Base-by-base conservation (phyloP, 2,113 vertebrate species). In the Orcinus orca region DNA sequence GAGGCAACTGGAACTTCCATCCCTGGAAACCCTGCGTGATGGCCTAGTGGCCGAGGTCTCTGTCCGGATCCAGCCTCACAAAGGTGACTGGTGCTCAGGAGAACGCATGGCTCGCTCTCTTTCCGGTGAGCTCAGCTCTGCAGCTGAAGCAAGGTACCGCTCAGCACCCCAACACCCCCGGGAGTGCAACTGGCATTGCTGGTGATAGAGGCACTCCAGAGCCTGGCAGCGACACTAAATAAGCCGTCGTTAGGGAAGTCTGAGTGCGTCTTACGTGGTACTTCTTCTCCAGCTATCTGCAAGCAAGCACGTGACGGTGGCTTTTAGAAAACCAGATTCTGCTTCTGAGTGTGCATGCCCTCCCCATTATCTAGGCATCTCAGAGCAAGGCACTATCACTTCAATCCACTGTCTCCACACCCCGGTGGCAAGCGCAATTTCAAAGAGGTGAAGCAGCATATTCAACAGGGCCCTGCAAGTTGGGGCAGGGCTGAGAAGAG, bases 291-390 rank as follows among this genome's bases (percentile, higher is more conserved):
- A 23, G 33, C 58, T 67, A 47, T 79, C 58, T 41, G 41, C 12
- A 92, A 33, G 36, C 14, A 89, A 33, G 44, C 86, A 76, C 23
- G 5, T 1, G n/a, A 44, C 13, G 13, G n/a, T 5, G 7, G 88
- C 63, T 53, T n/a, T 58, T 53, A 90, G 87, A 80, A 97, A 93
- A 85, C 50, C 84, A 91, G 84, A 36, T 29, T 44, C 36, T 96
- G 79, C 36, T 60, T 93, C 58, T 67, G 10, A 7, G 0, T 6
- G n/a, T 20, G 2, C n/a, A 17, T 0, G 6, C 0, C 10, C 5
- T 20, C 17, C 6, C 25, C 1, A 0, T 31, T 82, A 90, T 62
- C 88, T 55, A 44, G 6, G 44, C 23, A 90, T 55, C 82, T 88
- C n/a, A 20, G 25, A 79, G 76, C n/a, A 60, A 50, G 53, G 58